These are phyloP conservation scores for Tillus elongatus DNA, from an alignment of 2,888 invertebrate species.

Conservation along the genomic window DNA sequence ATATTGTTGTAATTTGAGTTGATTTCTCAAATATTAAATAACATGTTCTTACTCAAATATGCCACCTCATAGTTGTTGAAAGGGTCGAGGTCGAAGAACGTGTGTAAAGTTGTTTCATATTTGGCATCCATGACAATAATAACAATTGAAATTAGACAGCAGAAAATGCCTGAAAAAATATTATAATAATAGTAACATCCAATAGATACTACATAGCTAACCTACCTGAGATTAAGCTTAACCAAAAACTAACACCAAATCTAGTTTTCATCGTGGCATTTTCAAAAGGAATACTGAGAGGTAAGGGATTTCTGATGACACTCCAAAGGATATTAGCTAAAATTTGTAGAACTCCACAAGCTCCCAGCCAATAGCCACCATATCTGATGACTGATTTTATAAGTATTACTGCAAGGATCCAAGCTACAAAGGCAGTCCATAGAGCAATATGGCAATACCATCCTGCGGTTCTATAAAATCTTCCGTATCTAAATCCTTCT, in stretches of 20 bases:
- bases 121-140: conserved; percentile 42
- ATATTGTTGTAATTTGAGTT: no score
- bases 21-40: no score
- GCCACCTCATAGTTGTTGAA: conserved; percentile 43
- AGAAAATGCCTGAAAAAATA: conserved; percentile 41
- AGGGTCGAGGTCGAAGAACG: conserved; percentile 47
- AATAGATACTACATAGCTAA: neutral
- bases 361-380: conserved; percentile 43
- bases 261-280: conserved; percentile 37
- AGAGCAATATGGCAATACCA: conserved; percentile 51
- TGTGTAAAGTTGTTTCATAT: conserved; percentile 40
- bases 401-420: conserved; percentile 48
- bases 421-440: conserved; percentile 50
- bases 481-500: conserved; percentile 49
- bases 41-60: conserved; percentile 43
- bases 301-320: conserved; percentile 43
- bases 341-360: conserved; percentile 46
- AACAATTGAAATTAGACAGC: conserved; percentile 39
- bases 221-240: conserved; percentile 45
- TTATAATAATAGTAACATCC: neutral
- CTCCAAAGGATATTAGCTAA: conserved; percentile 46
- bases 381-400: conserved; percentile 46
- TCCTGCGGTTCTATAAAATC: conserved; percentile 49
- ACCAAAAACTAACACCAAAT: conserved; percentile 47
- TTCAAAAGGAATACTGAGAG: conserved; percentile 47